Base-by-base conservation (phyloP, 2,797 vertebrate genomes). In the Fratercula arctica region DNA sequence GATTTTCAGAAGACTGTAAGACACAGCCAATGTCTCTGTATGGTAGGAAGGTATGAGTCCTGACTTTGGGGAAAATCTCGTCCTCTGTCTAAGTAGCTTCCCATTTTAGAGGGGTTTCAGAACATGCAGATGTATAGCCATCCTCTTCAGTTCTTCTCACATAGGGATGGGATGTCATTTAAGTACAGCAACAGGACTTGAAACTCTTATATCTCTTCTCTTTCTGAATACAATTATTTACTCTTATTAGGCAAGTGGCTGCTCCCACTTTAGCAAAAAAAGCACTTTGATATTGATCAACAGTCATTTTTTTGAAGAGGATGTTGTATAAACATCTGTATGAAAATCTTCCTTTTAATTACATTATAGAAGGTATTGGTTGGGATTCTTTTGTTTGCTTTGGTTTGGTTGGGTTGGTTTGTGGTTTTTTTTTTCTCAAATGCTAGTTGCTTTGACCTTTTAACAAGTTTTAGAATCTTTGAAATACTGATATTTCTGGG, bases 11-110 rank as follows among this genome's bases (percentile, higher is more conserved):
- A 57, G 14, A 85, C 6, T 0, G 0, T 48, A 46, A 78, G 10
- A 31, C 8, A 31, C 13, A 74, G 33, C 3, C 16, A 33, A 1
- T 41, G 8, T 45, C 17, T 81, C 31, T 53, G 15, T 11, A 10
- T 43, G 3, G 16, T 13, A 66, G 20, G 15, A 94, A 60, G 10
- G 6, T 39, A 35, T 0, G 0, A 72, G 8, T 6, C 8, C 25
- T 29, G 35, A 68, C 41, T 68, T 63, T 33, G 23, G 3, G 33
- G 12, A 73, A 57, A 74, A 69, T 56, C 10, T 76, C 15, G 10
- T 39, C 5, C 4, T 73, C 41, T 80, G 2, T 68, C 8, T 59
- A 25, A 37, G 35, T n/a, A 74, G 11, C 6, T 80, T 77, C 23
- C 4, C 9, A 9, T 56, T 80, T 48, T 84, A n/a, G 11, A 29